Conservation (phyloP, 2,888 invertebrate genomes). For the Frankliniella intonsa region DNA sequence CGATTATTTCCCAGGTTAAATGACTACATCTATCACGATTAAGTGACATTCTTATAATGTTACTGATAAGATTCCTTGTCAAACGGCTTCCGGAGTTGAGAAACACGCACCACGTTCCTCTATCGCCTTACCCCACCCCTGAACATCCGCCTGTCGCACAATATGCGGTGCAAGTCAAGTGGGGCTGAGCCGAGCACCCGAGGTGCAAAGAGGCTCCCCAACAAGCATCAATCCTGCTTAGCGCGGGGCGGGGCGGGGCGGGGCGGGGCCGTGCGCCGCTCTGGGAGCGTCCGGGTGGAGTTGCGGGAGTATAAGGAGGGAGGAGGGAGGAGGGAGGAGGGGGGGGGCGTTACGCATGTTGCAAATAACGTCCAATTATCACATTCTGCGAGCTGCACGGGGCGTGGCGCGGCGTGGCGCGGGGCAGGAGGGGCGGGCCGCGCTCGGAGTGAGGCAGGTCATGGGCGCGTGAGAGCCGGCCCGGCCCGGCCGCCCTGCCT, state of each 20-base stretch:
- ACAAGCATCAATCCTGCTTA: not conserved
- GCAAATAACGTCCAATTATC: constrained; percentile 20
- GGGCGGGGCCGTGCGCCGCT: too few species aligned
- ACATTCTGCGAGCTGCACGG: constrained; percentile 4
- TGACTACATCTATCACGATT: too few species aligned
- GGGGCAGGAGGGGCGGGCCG: not conserved
- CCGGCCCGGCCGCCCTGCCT: not conserved
- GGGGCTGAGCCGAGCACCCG: too few species aligned
- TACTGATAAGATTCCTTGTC: too few species aligned
- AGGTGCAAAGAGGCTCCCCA: not conserved
- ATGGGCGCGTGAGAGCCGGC: constrained; percentile 13
- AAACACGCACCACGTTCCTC: too few species aligned
- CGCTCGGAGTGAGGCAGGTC: not conserved
- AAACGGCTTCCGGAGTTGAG: too few species aligned
- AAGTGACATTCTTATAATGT: too few species aligned
- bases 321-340: not conserved
- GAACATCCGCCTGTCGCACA: not conserved
- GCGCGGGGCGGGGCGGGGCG: not conserved
- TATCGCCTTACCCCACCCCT: not conserved
- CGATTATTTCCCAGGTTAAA: too few species aligned
- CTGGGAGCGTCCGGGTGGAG: too few species aligned
- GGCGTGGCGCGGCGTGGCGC: not conserved
- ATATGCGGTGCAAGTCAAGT: too few species aligned
- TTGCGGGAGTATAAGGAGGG: not conserved
- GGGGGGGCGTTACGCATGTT: constrained; percentile 14